These are phyloP conservation scores for Dicyrtomina minuta DNA, from an alignment of 2,888 invertebrate genomes.

Conservation along the genomic window DNA sequence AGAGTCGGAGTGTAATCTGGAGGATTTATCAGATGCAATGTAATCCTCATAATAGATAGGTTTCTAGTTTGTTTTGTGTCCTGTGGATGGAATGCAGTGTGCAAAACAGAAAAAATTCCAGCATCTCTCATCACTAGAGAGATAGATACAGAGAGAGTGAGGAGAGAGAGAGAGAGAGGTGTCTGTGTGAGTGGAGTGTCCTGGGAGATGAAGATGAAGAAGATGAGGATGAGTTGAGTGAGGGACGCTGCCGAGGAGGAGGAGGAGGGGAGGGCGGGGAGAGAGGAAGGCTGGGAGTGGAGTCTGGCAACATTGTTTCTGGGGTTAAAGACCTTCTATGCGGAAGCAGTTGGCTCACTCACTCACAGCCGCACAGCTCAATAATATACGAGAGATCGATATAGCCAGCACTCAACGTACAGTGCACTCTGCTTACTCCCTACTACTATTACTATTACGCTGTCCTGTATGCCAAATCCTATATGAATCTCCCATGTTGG, in stretches of 20 bases:
- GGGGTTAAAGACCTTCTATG: conserved; percentile 52
- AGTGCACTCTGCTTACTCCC: too few species aligned
- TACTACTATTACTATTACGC: conserved; percentile 4
- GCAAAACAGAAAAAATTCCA: not conserved
- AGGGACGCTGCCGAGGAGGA: not conserved
- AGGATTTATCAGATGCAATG: too few species aligned
- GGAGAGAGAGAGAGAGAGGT: conserved; percentile 2
- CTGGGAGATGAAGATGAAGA: not conserved
- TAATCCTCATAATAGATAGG: too few species aligned
- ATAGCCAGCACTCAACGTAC: conserved; percentile 18
- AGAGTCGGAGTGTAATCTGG: too few species aligned
- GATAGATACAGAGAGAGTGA: not conserved
- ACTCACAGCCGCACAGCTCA: too few species aligned
- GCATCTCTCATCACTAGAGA: not conserved
- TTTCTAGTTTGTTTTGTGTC: too few species aligned
- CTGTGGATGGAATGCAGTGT: not conserved
- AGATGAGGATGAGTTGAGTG: not conserved
- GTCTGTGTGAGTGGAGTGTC: too few species aligned
- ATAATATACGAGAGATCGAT: conserved; percentile 37
- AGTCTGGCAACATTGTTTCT: conserved; percentile 38
- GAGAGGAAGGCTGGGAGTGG: not conserved
- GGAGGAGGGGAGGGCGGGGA: not conserved
- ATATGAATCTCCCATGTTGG: too few species aligned
- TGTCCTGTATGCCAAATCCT: too few species aligned
- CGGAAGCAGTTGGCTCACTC: conserved; percentile 47